phyloP scores from a whole-genome alignment of 1,140 invertebrate genomes.

The Calycopis cecrops region DNA sequence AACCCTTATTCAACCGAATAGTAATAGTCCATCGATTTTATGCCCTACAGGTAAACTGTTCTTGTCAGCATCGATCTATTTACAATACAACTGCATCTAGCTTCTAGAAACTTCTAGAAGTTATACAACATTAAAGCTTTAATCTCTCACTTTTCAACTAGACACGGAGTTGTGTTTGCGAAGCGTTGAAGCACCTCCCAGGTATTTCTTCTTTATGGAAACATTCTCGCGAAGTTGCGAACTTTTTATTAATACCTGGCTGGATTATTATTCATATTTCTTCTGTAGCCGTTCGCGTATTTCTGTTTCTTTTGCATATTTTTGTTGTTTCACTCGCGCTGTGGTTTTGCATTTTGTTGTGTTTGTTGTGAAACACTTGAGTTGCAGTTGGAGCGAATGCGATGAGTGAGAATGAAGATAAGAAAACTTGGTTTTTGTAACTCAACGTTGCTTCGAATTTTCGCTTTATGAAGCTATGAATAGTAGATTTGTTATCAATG shows the following conservation, averaged over 20 bases:
- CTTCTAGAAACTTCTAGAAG: background rate
- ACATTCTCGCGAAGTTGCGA: constrained; percentile 13
- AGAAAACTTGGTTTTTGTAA: no score
- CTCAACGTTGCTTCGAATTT: no score
- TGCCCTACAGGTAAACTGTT: no score
- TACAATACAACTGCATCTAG: no score
- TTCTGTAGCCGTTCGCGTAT: background rate
- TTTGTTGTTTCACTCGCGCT: background rate
- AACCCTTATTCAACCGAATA: no score
- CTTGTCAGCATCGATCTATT: no score
- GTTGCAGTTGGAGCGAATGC: no score
- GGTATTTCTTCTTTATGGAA: constrained; percentile 17
- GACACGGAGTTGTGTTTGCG: constrained; percentile 10
- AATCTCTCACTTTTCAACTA: constrained; percentile 16
- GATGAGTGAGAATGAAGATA: no score
- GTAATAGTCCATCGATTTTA: no score
- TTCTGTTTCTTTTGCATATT: constrained; percentile 6
- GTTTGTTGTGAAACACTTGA: no score
- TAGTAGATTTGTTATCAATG: no score
- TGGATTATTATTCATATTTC: constrained; percentile 11
- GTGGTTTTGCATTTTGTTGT: background rate
- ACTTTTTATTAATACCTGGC: constrained; percentile 18
- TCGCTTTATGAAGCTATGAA: no score
- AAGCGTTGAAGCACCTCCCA: constrained; percentile 14
- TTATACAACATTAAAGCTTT: background rate